These are phyloP conservation scores for Chitala chitala DNA, from an alignment of 2,113 vertebrate species.

Conservation along the genomic window DNA sequence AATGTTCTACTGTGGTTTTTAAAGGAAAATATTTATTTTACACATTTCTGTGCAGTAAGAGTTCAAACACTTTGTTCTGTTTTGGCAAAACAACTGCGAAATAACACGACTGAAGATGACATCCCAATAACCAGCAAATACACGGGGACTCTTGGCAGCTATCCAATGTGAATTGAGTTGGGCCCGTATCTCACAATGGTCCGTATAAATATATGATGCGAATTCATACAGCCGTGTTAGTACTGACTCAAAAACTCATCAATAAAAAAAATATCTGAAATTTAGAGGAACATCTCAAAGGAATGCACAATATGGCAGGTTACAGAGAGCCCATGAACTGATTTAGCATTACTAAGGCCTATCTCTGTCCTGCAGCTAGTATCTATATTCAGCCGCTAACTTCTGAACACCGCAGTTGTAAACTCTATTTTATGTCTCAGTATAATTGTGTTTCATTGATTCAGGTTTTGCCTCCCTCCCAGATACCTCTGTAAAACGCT, in stretches of 20 bases:
- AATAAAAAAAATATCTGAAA: background rate
- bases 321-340: background rate
- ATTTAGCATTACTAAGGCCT: background rate
- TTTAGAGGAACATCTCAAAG: background rate
- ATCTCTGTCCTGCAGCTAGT: background rate
- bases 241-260: background rate
- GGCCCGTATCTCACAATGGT: too few species aligned
- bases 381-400: slow-evolving; percentile 34
- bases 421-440: slow-evolving; percentile 38
- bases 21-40: background rate
- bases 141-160: too few species aligned
- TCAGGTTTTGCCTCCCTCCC: slow-evolving; percentile 42
- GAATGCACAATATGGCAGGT: background rate
- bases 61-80: too few species aligned
- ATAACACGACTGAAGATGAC: too few species aligned
- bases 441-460: slow-evolving; percentile 65
- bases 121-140: background rate
- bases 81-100: too few species aligned
- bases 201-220: background rate
- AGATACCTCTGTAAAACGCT: slow-evolving; percentile 51
- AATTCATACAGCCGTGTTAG: background rate
- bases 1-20: background rate
- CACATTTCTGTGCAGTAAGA: too few species aligned
- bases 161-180: background rate
- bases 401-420: slow-evolving; percentile 46